phyloP scores from a whole-genome alignment of 2,797 vertebrate genomes.

The Mormyrops attenuatus region DNA sequence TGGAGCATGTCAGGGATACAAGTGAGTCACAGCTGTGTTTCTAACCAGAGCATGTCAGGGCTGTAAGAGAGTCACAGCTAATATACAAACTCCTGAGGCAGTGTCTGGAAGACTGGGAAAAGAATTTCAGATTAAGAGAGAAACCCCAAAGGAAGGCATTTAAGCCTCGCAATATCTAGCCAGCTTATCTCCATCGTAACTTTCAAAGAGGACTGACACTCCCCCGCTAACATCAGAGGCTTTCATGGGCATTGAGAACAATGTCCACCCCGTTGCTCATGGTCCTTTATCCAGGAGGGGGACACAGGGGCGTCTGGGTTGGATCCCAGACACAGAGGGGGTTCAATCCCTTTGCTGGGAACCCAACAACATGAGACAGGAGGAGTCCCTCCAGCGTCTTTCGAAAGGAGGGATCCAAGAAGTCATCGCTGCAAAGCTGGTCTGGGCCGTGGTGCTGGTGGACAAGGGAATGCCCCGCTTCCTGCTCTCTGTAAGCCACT shows the following conservation, averaged over 20 bases:
- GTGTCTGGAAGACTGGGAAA: neutral
- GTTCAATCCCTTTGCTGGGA: neutral
- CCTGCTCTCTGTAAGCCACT: neutral
- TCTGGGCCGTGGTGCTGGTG: neutral
- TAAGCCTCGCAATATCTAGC: neutral
- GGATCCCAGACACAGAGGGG: slow-evolving; percentile 8
- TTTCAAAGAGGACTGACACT: neutral
- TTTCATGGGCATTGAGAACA: neutral
- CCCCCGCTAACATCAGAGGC: neutral
- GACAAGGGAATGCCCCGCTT: neutral
- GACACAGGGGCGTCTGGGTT: neutral
- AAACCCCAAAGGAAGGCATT: neutral
- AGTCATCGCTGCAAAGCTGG: neutral
- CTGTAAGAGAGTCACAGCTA: neutral
- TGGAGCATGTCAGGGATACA: neutral
- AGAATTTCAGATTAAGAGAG: neutral
- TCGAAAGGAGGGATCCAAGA: neutral
- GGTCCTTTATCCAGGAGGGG: neutral
- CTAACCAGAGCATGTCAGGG: neutral
- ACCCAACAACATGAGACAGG: neutral
- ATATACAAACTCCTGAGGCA: neutral
- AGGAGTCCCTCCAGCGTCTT: neutral
- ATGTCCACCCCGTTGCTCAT: slow-evolving; percentile 2
- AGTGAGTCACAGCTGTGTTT: neutral
- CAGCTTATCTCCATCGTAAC: slow-evolving; percentile 9